Base-by-base conservation (phyloP, 2,888 invertebrate species). In the Blastobasis lacticolella region DNA sequence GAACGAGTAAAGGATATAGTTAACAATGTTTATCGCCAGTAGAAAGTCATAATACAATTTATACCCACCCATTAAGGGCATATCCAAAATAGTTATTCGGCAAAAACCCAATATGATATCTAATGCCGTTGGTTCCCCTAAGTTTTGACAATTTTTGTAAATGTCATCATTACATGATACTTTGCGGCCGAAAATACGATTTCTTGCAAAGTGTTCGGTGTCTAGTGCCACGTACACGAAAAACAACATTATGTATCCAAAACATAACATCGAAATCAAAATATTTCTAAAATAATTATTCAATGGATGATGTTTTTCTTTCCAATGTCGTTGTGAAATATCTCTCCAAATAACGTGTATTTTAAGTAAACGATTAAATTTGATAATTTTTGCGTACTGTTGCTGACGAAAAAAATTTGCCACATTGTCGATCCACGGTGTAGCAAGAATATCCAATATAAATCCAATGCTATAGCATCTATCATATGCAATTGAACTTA, bases 401-500 rank as follows among this genome's bases (percentile, higher is more conserved):
- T 71, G 63, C 41, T 61, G 58, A 4, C 74, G 74, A 41, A 73
- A 61, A 9, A 71, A 38, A 4, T 61, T 23, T n/a, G 65, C 56
- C 1, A 77, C 54, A 41, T 71, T 57, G 58, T 82, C 82, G 43
- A 78, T 59, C 76, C 78, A 78, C 52, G 77, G 36, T 4, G 78
- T 66, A 0, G 83, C 68, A n/a, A 80, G 9, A 4, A 83, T 50
- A 53, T 83, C 81, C 37, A 84, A 54, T 8, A 73, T 60, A 55
- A 84, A 83, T 46, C 62, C 60, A 1, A 61, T 46, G 52, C 64
- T 74, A 57, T 80, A 82, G 49, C 71, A 79, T 8, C 78, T 74
- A 48, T 71, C 63, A 54, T 45, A 38, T n/a, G 45, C 2, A 80
- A 78, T 68, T 81, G 66, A 4, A 80, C 71, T 2, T 70, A 53